Evolutionary conservation across 2,888 invertebrate species (phyloP).

Genomic region (Agelastica alni): DNA sequence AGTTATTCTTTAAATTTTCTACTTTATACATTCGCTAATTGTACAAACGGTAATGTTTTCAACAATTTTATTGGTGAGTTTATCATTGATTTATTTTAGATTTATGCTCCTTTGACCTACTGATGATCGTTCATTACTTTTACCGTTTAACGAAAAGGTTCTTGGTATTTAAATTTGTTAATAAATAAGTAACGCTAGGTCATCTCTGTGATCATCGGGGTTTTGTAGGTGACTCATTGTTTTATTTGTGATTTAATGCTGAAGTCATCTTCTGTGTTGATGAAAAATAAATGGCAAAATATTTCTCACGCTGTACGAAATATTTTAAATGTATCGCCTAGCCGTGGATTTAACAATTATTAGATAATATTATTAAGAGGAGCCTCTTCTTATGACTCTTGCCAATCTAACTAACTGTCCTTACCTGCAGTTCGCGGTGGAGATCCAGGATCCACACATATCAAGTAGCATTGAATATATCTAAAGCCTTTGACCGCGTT

Average conservation of each 20-base stretch:
- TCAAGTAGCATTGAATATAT: too few species aligned
- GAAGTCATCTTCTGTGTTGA: too few species aligned
- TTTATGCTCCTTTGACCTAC: neutral
- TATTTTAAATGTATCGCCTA: too few species aligned
- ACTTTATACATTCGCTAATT: slow-evolving; percentile 7
- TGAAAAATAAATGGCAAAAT: too few species aligned
- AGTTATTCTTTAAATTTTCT: slow-evolving; percentile 19
- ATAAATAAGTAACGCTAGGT: slow-evolving; percentile 1
- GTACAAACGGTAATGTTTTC: slow-evolving; percentile 5
- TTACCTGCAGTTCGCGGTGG: too few species aligned
- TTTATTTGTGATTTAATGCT: neutral
- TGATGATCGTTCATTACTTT: neutral
- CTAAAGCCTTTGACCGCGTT: too few species aligned
- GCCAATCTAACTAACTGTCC: too few species aligned
- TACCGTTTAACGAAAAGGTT: neutral
- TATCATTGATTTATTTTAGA: slow-evolving; percentile 6
- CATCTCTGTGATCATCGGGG: neutral
- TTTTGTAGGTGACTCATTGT: neutral
- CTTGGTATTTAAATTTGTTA: slow-evolving; percentile 1
- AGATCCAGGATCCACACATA: too few species aligned
- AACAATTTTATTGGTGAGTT: slow-evolving; percentile 1
- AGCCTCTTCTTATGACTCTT: too few species aligned
- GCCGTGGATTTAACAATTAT: too few species aligned
- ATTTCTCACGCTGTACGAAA: too few species aligned
- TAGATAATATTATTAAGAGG: too few species aligned